A percentile compares a stretch with the other conserved stretches of the same genome.
Conservation (phyloP, 2,888 invertebrate genomes). For the Polymixis flavicincta region DNA sequence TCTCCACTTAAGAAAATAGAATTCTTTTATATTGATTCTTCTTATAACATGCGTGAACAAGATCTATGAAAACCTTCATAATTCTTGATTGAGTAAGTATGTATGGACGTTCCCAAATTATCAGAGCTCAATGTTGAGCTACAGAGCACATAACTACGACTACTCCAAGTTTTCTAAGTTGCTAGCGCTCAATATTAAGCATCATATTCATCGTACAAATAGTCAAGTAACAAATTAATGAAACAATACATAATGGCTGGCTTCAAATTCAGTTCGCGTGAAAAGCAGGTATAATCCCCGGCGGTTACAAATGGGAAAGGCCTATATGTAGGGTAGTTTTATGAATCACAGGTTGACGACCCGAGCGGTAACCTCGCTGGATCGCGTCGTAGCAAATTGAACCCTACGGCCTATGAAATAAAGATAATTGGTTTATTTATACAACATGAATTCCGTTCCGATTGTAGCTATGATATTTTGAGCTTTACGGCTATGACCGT, state of each 20-base stretch:
- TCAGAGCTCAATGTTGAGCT: not conserved
- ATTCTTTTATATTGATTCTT: conserved; percentile 12
- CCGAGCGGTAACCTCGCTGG: conserved; percentile 75
- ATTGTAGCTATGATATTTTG: conserved; percentile 29
- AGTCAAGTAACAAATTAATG: conserved; percentile 63
- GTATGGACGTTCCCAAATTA: not conserved
- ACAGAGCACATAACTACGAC: not conserved
- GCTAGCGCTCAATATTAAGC: not conserved
- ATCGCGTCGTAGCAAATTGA: conserved; percentile 50
- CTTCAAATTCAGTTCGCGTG: conserved; percentile 66
- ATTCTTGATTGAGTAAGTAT: not conserved
- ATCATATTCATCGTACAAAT: conserved; percentile 58
- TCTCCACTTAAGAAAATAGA: conserved; percentile 23
- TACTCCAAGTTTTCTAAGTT: not conserved
- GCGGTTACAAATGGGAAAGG: conserved; percentile 76
- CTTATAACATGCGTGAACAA: not conserved
- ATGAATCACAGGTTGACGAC: conserved; percentile 83
- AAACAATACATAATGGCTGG: conserved; percentile 51
- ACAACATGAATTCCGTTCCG: conserved; percentile 26
- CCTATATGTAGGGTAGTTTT: conserved; percentile 80
- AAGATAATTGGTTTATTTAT: conserved; percentile 58
- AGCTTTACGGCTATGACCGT: conserved; percentile 27
- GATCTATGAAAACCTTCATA: not conserved
- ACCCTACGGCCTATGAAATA: conserved; percentile 57
- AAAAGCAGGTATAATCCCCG: conserved; percentile 71